phyloP scores from a whole-genome alignment of 2,888 invertebrate genomes.

The Perizoma flavofasciatum region DNA sequence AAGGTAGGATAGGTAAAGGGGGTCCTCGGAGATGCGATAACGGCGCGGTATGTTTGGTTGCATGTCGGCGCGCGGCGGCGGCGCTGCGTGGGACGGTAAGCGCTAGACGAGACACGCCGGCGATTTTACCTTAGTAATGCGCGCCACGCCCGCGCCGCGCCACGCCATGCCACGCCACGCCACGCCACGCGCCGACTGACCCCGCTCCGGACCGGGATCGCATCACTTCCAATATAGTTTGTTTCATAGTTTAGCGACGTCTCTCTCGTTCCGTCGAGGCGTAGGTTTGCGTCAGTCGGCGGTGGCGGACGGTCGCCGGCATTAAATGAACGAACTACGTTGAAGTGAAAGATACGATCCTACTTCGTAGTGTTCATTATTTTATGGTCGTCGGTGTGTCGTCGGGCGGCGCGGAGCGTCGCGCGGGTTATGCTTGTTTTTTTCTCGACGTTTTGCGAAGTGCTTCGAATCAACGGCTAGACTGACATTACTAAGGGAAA shows the following conservation, averaged over 20 bases:
- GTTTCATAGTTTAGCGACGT: not conserved
- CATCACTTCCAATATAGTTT: slow-evolving; percentile 6
- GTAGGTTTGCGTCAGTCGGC: slow-evolving; percentile 22
- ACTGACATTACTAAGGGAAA: slow-evolving; percentile 81
- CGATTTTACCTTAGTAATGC: slow-evolving; percentile 80
- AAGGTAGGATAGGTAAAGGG: slow-evolving; percentile 4
- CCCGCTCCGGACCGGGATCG: slow-evolving; percentile 9
- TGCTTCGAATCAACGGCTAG: too few species aligned
- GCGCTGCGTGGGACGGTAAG: slow-evolving; percentile 67
- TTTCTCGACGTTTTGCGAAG: slow-evolving; percentile 52
- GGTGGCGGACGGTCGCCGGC: slow-evolving; percentile 19
- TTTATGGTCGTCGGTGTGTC: slow-evolving; percentile 8
- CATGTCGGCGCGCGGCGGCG: slow-evolving; percentile 62
- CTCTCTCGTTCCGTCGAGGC: slow-evolving; percentile 7
- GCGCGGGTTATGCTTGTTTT: slow-evolving; percentile 77
- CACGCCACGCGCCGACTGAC: slow-evolving; percentile 25
- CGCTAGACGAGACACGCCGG: slow-evolving; percentile 58
- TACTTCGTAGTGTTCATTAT: not conserved
- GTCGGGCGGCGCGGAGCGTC: slow-evolving; percentile 37
- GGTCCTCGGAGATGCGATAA: slow-evolving; percentile 47
- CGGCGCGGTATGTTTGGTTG: slow-evolving; percentile 70
- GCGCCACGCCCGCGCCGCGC: slow-evolving; percentile 35
- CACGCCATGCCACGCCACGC: slow-evolving; percentile 14
- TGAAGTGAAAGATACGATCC: not conserved
- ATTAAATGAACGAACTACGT: not conserved